Evolutionary conservation across 2,113 vertebrate species (phyloP), one percentile per base, ranked within the genome.

Genomic region (Brachionichthys hirsutus): DNA sequence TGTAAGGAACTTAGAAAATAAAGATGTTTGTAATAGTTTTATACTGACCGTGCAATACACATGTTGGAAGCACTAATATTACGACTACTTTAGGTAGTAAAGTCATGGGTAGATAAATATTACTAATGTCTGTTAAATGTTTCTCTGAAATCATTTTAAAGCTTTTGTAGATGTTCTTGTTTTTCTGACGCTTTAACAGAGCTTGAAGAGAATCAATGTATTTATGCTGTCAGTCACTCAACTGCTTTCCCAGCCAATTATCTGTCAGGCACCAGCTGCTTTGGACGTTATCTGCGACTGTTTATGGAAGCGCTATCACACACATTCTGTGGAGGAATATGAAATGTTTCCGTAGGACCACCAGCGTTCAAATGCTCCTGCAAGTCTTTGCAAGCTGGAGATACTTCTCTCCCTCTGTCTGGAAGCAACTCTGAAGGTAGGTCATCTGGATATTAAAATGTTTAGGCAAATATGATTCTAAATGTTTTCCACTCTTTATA

Each of bases 191-290:
- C 17, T 54, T 15, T 48, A 54, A 51, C 19, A 36, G 35, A 22
- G 43, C 50, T 36, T 64, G 12, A 57, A 48, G 52, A 41, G 10
- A 12, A 6, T 43, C 30, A 24, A 52, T 46, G 66, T 18, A 65
- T 72, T 50, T 70, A 62, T 78, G 10, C 71, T 73, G 75, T 84
- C 78, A 87, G 71, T 84, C 77, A 83, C 74, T 73, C 2, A 0
- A 44, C 52, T 53, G 20, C 64, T 86, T 91, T 91, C 83, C 76
- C 90, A 90, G 81, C 81, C 84, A 85, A 83, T 89, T 90, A 92
- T 90, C 83, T 84, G 70, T 16, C 34, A 54, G 73, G 67, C 75
- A 47, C 73, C 73, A 65, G 84, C 74, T 82, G 82, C 79, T 79
- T 76, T 46, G 48, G 58, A 40, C 75, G 81, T 90, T 91, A 92